Evolutionary conservation across 2,888 invertebrate genomes (phyloP).

Genomic region (Dolomedes plantarius): DNA sequence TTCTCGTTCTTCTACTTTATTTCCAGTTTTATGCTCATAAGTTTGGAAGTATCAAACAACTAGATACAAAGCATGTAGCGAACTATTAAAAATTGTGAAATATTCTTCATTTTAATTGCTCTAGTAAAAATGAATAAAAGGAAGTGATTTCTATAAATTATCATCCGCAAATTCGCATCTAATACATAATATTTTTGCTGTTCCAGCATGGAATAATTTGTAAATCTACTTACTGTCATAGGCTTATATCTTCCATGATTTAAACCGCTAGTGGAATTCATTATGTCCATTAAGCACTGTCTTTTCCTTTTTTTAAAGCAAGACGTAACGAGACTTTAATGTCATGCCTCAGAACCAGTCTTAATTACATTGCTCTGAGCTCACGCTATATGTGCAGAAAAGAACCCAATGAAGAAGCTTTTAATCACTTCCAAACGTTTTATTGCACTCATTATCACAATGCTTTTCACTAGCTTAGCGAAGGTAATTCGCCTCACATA

Average conservation of each 20-base stretch:
- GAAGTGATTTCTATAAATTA: no score
- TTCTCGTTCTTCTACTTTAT: no score
- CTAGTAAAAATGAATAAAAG: no score
- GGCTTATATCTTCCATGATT: neutral
- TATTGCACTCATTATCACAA: slow-evolving; percentile 45
- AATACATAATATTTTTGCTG: no score
- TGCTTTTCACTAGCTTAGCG: slow-evolving; percentile 19
- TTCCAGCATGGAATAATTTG: no score
- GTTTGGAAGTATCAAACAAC: no score
- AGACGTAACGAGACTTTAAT: slow-evolving; percentile 30
- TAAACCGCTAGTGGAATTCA: neutral
- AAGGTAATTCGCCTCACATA: slow-evolving; percentile 29
- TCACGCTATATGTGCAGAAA: slow-evolving; percentile 10
- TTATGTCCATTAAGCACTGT: neutral
- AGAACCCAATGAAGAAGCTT: slow-evolving; percentile 22
- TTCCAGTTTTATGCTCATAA: no score
- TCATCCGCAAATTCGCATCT: no score
- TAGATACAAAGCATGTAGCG: no score
- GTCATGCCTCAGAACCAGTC: slow-evolving; percentile 16
- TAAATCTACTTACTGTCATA: no score
- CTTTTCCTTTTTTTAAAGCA: slow-evolving; percentile 7
- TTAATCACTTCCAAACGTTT: slow-evolving; percentile 37
- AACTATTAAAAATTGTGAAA: no score
- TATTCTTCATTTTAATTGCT: no score
- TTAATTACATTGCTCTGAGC: slow-evolving; percentile 20